phyloP scores from a whole-genome alignment of 1,140 invertebrate species.

The Proales similis region DNA sequence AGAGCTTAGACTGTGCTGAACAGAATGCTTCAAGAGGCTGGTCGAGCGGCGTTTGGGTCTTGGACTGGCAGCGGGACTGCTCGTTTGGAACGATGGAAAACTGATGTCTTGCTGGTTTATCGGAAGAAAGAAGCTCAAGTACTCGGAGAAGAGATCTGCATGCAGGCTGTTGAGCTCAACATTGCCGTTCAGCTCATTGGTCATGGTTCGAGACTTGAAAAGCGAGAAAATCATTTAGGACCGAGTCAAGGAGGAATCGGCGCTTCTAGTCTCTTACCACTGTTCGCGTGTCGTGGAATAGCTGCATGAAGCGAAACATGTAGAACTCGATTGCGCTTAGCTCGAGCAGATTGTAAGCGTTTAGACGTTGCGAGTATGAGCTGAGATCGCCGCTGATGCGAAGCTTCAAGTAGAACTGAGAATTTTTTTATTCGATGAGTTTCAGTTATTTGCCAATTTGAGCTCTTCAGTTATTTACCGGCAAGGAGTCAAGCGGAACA shows the following conservation, averaged over 20 bases:
- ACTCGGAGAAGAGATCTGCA: constrained; percentile 8
- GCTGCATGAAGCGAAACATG: neutral
- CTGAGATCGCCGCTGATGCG: neutral
- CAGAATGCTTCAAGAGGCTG: no score
- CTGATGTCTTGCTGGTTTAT: neutral
- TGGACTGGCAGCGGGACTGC: no score
- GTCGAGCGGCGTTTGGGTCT: no score
- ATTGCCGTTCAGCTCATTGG: neutral
- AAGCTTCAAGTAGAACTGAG: no score
- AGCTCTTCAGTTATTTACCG: neutral
- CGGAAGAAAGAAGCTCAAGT: constrained; percentile 25
- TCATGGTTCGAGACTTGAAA: constrained; percentile 12
- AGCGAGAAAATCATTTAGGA: no score
- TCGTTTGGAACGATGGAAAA: neutral
- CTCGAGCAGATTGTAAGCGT: neutral
- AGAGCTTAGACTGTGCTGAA: no score
- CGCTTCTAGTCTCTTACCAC: no score
- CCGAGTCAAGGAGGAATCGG: no score
- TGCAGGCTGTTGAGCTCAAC: constrained; percentile 23
- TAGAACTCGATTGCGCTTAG: constrained; percentile 4
- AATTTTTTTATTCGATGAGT: no score
- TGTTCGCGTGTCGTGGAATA: constrained; percentile 15
- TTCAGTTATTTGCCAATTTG: no score
- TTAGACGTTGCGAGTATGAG: neutral
- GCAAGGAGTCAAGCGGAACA: neutral